Evolutionary conservation across 37 sponge, comb jelly and placozoan species (phyloP), one percentile per base, ranked within the genome.

Genomic region (Cladorhizidae sp.): DNA sequence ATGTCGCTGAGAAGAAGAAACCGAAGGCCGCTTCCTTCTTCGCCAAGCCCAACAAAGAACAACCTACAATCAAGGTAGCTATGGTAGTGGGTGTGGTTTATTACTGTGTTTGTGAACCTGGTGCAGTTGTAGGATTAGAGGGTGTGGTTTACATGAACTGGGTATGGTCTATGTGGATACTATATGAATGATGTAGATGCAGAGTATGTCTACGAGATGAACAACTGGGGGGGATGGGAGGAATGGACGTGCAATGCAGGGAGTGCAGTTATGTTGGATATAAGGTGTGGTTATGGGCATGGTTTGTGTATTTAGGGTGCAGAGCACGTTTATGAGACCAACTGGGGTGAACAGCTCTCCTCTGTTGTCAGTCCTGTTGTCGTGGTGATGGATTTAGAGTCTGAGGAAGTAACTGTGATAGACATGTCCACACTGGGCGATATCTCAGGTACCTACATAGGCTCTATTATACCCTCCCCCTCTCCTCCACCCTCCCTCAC

Each of bases 271-370:
- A n/a, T n/a, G n/a, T 61, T 21, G 62, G 62, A 6, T 61, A 17
- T n/a, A n/a, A n/a, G n/a, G n/a, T n/a, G n/a, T n/a, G n/a, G n/a
- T n/a, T n/a, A n/a, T n/a, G n/a, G n/a, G n/a, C n/a, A n/a, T n/a
- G n/a, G 26, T 67, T 3, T 17, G 20, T 33, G 28, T 23, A 6
- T 43, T 8, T 61, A 87, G 88, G 94, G 94, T 18, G 62, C 78
- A 7, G 91, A 94, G 77, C 87, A 86, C 72, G 82, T 72, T 22
- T 92, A 61, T 38, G 81, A 71, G 55, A 72, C 89, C 45, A 65
- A 75, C 45, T 97, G 98, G 98, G 97, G 98, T 35, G 98, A 97
- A 78, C 90, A 90, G 78, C 72, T 93, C 67, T 41, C 70, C 41
- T 62, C 72, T 37, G 79, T 87, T 42, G 76, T 80, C 9, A 45